Evolutionary conservation across 2,797 vertebrate species (phyloP), one percentile per base, ranked within the genome.

Genomic region (Chelon labrosus): DNA sequence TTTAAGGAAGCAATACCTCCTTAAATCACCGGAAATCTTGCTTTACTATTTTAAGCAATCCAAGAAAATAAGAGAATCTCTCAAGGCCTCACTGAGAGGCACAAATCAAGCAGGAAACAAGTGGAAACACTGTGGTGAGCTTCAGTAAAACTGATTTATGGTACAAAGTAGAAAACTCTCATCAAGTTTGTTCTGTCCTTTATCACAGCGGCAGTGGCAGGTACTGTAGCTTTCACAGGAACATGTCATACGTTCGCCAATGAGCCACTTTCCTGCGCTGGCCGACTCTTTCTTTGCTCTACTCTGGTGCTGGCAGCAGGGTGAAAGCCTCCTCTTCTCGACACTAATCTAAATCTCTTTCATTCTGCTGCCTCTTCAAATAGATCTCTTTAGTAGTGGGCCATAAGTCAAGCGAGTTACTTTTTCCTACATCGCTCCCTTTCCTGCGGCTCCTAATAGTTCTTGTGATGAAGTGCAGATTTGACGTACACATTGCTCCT

Each of bases 291-390:
- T 66, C 49, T 70, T 61, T 42, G 8, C 51, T 75, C 14, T 13
- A 57, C 57, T 62, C 67, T 46, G 13, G 60, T 25, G 14, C 69
- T 77, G 71, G 75, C 84, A 85, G 65, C 47, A 7, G 53, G 50
- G 76, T 52, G 54, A 85, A 74, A 71, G 56, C 67, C 39, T 82
- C 72, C 70, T 68, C 64, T 56, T 55, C 66, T 73, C 56, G 68
- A 77, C 50, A 76, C 72, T 66, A 73, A 80, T 78, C 85, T 77
- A 84, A 85, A 81, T 80, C 75, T 75, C 75, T 65, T 84, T 69
- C 44, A 70, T 68, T 75, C 65, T 56, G 73, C 76, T 54, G 63
- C 65, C 77, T 80, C 62, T 77, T 82, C 77, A 85, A 71, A 76
- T 69, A 65, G 69, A 76, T 79, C 69, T 77, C 42, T 81, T 77